Base-by-base conservation (phyloP, 2,888 invertebrate genomes). In the Ceratothoa steindachneri region DNA sequence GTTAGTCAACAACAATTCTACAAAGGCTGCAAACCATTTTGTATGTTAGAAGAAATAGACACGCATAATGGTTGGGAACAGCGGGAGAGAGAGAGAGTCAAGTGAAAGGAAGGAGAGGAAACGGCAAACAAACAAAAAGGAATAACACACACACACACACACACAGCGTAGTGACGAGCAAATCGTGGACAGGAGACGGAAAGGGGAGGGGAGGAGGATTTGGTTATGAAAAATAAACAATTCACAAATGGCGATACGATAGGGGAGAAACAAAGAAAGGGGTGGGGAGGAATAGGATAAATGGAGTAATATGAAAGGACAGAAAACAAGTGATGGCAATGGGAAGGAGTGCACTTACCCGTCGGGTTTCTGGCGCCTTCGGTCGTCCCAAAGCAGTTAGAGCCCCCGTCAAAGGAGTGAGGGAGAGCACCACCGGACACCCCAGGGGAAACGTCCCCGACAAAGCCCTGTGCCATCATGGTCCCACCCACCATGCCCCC, bases 381-480 rank as follows among this genome's bases (percentile, higher is more conserved):
- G 70, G 73, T 69, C 72, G 67, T 67, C 73, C 76, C 76, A 73
- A 67, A 76, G 76, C 72, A 76, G 72, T 76, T 72, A 72, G 76
- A 72, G 55, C 72, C 73, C 66, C 69, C 76, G 70, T 76, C 76
- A 76, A 72, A 76, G 76, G 66, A 72, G 76, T 76, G 76, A 67
- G 76, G 73, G 73, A 66, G 60, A 69, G 72, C 72, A 67, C 9
- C 41, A 7, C 41, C 41, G n/a, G n/a, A n/a, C n/a, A n/a, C n/a
- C n/a, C n/a, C n/a, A n/a, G n/a, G n/a, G 68, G 76, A 67, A 70
- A 68, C 69, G 41, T 72, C 73, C 76, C 76, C 76, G 67, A 67
- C 76, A 70, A 72, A 76, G 72, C 76, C 72, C 73, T 73, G 73
- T 67, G 72, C 67, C 73, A 75, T 75, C 68, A 75, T 72, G n/a